Conservation (phyloP, 1,140 invertebrate genomes). For the Ganaspis sp. region DNA sequence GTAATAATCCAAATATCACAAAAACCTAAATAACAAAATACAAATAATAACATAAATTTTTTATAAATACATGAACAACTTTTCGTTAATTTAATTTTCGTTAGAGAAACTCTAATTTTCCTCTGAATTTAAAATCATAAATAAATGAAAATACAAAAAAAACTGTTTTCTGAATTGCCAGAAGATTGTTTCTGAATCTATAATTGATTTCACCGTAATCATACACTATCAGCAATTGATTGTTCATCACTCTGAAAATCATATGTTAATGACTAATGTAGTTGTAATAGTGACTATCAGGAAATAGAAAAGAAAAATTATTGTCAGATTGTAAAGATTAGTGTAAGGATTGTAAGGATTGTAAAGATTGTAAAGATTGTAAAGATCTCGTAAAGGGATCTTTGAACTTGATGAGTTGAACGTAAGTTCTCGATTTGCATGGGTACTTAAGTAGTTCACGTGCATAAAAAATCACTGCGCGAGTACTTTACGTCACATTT, state of each 20-base stretch:
- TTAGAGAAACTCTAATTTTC: too few relatives aligned
- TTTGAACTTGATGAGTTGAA: constrained; percentile 24
- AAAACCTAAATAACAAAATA: too few relatives aligned
- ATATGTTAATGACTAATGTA: constrained; percentile 10
- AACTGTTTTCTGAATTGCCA: background rate
- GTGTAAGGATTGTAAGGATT: too few relatives aligned
- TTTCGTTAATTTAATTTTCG: too few relatives aligned
- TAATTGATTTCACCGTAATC: background rate
- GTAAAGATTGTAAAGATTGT: too few relatives aligned
- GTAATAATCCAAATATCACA: too few relatives aligned
- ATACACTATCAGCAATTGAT: background rate
- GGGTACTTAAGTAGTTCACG: constrained; percentile 15
- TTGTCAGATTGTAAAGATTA: background rate
- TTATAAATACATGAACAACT: too few relatives aligned
- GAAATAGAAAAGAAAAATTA: background rate
- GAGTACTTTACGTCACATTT: constrained; percentile 16
- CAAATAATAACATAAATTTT: too few relatives aligned
- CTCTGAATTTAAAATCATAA: too few relatives aligned
- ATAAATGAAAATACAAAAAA: too few relatives aligned
- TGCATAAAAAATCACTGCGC: background rate
- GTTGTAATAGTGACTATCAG: background rate
- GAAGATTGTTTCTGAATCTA: background rate
- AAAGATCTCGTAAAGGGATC: background rate
- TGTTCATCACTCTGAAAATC: background rate
- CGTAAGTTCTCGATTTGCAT: constrained; percentile 28